Evolutionary conservation across 2,888 invertebrate genomes (phyloP).

Genomic region (Drosophila fulvimacula): DNA sequence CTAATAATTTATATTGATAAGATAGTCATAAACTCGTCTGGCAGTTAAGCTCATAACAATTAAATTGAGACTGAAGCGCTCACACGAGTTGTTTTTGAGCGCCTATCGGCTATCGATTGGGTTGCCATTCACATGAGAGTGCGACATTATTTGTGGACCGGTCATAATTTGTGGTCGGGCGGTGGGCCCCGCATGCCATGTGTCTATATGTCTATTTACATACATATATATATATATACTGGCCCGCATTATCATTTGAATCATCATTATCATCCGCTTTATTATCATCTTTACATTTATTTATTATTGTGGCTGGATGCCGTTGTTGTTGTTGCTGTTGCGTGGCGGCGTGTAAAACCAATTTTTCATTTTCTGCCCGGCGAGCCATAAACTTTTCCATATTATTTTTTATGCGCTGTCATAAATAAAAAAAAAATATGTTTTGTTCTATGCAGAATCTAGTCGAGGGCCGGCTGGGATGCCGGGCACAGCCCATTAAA

Average conservation of each 20-base stretch:
- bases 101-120: conserved; percentile 58
- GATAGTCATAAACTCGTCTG: not conserved
- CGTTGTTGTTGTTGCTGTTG: conserved; percentile 27
- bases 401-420: conserved; percentile 73
- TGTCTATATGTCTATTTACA: not conserved
- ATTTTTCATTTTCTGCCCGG: conserved; percentile 74
- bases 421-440: conserved; percentile 66
- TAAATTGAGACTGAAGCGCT: conserved; percentile 22
- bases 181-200: conserved; percentile 11
- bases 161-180: conserved; percentile 64
- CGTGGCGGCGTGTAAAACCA: conserved; percentile 75
- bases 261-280: conserved; percentile 28
- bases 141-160: conserved; percentile 52
- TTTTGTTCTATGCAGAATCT: conserved; percentile 63
- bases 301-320: conserved; percentile 35
- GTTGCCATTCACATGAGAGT: conserved; percentile 29
- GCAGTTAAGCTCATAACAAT: conserved; percentile 16
- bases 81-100: conserved; percentile 14
- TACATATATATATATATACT: not conserved
- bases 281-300: conserved; percentile 47
- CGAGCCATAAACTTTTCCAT: conserved; percentile 76
- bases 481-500: conserved; percentile 51
- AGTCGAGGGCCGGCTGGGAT: conserved; percentile 5
- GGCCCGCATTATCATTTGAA: conserved; percentile 33
- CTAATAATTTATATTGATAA: not conserved